Base-by-base conservation (phyloP, 2,888 invertebrate genomes). In the Hirudinaria manillensis region DNA sequence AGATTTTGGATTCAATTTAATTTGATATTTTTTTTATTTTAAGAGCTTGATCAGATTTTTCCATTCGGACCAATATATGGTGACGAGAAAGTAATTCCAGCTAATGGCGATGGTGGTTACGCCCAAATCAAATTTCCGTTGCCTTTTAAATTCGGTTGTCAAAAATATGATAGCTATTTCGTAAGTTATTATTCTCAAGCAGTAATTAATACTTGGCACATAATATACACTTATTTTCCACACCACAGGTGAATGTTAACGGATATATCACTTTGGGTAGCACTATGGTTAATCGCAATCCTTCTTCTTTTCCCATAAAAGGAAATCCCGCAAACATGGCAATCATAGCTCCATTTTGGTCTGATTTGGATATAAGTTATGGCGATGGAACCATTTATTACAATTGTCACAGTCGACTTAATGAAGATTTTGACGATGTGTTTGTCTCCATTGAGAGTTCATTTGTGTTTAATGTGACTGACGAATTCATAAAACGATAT, bases 291-390 rank as follows among this genome's bases (percentile, higher is more conserved):
- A 27, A 24, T 61, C 6, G 24, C 29, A 61, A 61, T 27, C 24
- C 61, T 1, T 7, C 24, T 29, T 61, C 29, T 10, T 61, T 61
- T 61, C 61, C 61, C 2, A 24, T 61, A 27, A 61, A 29, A 24
- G 29, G 24, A 61, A 24, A 61, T 61, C 29, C 29, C 10, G 1
- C 4, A 16, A 61, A 61, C 29, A 24, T 16, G 24, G 61, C 56
- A 19, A 74, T 45, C 21, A 70, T 75, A 13, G 75, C 75, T 10
- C 67, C 68, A n/a, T 75, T 75, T 51, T 75, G 75, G 75, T 29
- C 75, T 7, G 70, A 75, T 68, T 51, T 75, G 24, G 75, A 75
- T 36, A n/a, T 67, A 13, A 27, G 68, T 3, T 51, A 61, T 34
- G 68, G 68, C 6, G 27, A 65, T 34, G 75, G 75, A 51, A 27